Percentiles rank a stretch among this genome's conserved stretches.
Evolutionary conservation across 2,888 invertebrate genomes (phyloP).

Genomic region (Kuschelorhynchus macadamiae): DNA sequence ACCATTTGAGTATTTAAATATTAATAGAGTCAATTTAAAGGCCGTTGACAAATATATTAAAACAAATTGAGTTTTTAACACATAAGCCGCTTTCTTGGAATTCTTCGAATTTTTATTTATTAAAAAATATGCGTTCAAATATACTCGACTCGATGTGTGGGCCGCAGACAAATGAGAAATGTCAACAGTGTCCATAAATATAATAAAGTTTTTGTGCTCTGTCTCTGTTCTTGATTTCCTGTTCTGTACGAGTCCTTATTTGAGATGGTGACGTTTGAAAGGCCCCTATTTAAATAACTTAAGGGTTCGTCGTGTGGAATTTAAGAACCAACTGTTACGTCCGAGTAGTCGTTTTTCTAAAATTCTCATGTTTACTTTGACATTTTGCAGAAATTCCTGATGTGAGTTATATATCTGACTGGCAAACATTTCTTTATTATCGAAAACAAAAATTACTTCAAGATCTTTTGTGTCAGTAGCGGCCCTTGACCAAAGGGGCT

Average conservation of each 20-base stretch:
- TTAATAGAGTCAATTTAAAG: not conserved
- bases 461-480: no score
- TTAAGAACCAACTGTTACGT: no score
- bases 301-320: no score
- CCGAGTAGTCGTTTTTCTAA: no score
- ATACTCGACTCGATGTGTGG: slow-evolving; percentile 61
- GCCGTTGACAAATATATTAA: slow-evolving; percentile 25
- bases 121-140: slow-evolving; percentile 67
- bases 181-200: slow-evolving; percentile 69
- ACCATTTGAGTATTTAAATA: no score
- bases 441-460: no score
- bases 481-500: no score
- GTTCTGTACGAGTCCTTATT: not conserved
- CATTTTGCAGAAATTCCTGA: no score
- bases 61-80: slow-evolving; percentile 31
- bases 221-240: slow-evolving; percentile 27
- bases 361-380: no score
- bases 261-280: slow-evolving; percentile 5
- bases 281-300: slow-evolving; percentile 7
- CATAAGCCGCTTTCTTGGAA: slow-evolving; percentile 26
- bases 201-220: slow-evolving; percentile 40
- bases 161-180: slow-evolving; percentile 68
- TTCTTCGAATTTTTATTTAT: slow-evolving; percentile 55
- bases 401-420: no score
- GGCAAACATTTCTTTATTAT: no score